Conservation (phyloP, 2,888 invertebrate species). For the Globia sparganii region DNA sequence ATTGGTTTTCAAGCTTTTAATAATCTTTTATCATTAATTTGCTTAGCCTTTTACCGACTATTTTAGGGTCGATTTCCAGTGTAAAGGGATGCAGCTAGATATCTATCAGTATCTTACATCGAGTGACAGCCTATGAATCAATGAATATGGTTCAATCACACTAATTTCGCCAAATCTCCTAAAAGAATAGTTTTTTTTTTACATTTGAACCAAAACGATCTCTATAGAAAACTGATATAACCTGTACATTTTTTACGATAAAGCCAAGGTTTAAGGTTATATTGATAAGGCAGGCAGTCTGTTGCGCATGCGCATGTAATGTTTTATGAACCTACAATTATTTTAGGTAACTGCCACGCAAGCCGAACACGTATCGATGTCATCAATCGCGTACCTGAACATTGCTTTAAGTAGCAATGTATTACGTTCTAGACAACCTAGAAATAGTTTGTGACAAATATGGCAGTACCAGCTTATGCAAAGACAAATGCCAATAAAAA, state of each 20-base stretch:
- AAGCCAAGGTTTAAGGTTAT: background rate
- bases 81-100: background rate
- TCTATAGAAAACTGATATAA: background rate
- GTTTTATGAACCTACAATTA: background rate
- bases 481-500: conserved; percentile 28
- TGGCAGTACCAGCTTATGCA: background rate
- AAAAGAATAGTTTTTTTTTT: background rate
- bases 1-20: background rate
- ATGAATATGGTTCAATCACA: background rate
- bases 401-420: background rate
- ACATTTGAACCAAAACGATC: background rate
- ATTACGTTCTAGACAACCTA: background rate
- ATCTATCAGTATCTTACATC: background rate
- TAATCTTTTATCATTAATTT: background rate
- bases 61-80: background rate
- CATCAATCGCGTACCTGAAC: background rate
- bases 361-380: background rate
- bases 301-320: background rate
- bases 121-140: background rate
- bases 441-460: conserved; percentile 31
- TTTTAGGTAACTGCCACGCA: too few species aligned
- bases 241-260: background rate
- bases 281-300: background rate
- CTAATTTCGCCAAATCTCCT: background rate
- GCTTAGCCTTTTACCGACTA: background rate